Conservation (phyloP, 2,797 vertebrate species). For the Acropternis orthonyx region DNA sequence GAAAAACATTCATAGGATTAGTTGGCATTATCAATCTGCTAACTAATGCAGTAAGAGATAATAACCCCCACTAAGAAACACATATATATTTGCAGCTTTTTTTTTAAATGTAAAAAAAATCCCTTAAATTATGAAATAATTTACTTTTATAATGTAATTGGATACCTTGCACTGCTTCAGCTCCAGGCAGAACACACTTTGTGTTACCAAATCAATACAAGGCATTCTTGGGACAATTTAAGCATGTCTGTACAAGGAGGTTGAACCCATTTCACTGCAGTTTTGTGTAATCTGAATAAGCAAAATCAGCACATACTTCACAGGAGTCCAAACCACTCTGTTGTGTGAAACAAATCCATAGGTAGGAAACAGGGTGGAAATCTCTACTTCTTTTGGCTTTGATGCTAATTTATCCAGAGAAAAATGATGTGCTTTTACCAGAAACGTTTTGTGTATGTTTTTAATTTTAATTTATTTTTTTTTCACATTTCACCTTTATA, state of each 20-base stretch:
- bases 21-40: background rate
- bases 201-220: constrained; percentile 1
- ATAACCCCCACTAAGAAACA: background rate
- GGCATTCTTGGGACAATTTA: constrained; percentile 1
- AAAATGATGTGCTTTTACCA: constrained; percentile 42
- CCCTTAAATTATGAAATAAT: background rate
- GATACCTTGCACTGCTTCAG: background rate
- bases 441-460: constrained; percentile 60
- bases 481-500: constrained; percentile 85
- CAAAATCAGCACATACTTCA: constrained; percentile 4
- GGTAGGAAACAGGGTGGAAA: background rate
- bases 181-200: background rate
- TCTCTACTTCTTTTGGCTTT: background rate
- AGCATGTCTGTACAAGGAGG: background rate
- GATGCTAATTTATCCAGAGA: background rate
- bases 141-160: background rate
- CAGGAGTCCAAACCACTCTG: background rate
- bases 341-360: background rate
- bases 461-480: constrained; percentile 75
- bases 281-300: background rate
- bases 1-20: background rate
- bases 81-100: background rate
- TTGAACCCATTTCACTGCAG: background rate
- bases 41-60: background rate
- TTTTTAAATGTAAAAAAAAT: background rate